Evolutionary conservation across 2,797 vertebrate genomes (phyloP), one percentile per base, ranked within the genome.

Genomic region (Spondyliosoma cantharus): DNA sequence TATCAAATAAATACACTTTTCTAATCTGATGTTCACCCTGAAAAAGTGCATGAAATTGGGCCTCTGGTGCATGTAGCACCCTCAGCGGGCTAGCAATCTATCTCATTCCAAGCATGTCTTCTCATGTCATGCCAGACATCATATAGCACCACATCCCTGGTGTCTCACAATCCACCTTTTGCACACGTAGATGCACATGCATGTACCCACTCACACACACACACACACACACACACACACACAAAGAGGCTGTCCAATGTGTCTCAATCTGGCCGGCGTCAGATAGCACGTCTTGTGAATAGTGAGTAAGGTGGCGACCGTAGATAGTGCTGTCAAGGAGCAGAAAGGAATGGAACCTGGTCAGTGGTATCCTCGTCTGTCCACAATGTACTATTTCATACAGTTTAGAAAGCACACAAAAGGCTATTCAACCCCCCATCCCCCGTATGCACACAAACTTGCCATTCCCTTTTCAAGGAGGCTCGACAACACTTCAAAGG

Each of bases 401-500:
- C 20, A 57, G 52, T 81, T 86, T 76, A 50, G 48, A 85, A 84
- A 74, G 60, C 50, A 68, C 80, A 91, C 83, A 90, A 83, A 88
- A 83, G 81, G n/a, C 82, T 77, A 78, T 87, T 89, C 85, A 87
- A 54, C 62, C 0, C 65, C 27, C 66, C 22, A 48, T 22, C 74
- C 64, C 49, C 75, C 48, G 43, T 52, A 42, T 68, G 64, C 81
- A 80, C 83, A 86, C 72, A 90, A 84, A 90, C 69, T 24, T 42
- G 60, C 73, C 77, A 66, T 90, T 83, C 71, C 80, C 71, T 80
- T 81, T 68, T 58, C 82, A 72, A 82, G 71, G 56, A 85, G 75
- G 58, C 86, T 86, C 80, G 29, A 79, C 71, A 82, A 60, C 70
- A 89, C 86, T 91, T 94, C 92, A 92, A 93, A 92, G 78, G 67